Evolutionary conservation across 2,888 invertebrate genomes (phyloP), one percentile per base, ranked within the genome.

Genomic region (Chaetoderma sp.): DNA sequence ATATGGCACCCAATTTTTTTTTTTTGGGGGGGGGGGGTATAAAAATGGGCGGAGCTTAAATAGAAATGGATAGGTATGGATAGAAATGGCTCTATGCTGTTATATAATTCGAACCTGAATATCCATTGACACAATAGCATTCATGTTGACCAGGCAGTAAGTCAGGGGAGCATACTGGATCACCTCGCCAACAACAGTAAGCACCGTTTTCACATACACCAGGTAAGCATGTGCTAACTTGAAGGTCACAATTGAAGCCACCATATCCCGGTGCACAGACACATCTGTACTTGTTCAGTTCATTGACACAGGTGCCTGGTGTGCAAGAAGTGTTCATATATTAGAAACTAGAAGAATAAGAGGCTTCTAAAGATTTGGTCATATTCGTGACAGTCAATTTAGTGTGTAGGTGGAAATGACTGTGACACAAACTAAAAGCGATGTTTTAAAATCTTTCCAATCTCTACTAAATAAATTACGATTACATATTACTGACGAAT

Each of bases 291-390:
- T 61, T 49, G 36, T 76, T 74, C 16, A 76, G 58, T 5, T 77
- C 77, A 70, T 84, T 83, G 13, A 77, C 39, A 68, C 84, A 84
- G 2, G 54, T 68, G 57, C 83, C 83, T 83, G 62, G n/a, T 66
- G 66, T 55, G 33, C 0, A 36, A 55, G 30, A 27, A n/a, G 18
- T 18, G 44, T 27, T 25, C 30, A 5, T 21, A 47, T 13, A 36
- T 13, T 36, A 36, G 39, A 16, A 16, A 10, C 10, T 36, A 36
- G 39, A 36, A 36, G 39, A 36, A 13, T 36, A 36, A 36, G 39
- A 36, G 39, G 39, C 10, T 36, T 13, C n/a, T 36, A 36, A 13
- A 36, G 10, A 36, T 36, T 10, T 36, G 10, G n/a, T 36, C 10
- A 36, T n/a, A 10, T 13, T 36, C n/a, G 10, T 13, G n/a, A 10